Evolutionary conservation across 1,140 invertebrate genomes (phyloP).

Genomic region (Zophobas atratus): DNA sequence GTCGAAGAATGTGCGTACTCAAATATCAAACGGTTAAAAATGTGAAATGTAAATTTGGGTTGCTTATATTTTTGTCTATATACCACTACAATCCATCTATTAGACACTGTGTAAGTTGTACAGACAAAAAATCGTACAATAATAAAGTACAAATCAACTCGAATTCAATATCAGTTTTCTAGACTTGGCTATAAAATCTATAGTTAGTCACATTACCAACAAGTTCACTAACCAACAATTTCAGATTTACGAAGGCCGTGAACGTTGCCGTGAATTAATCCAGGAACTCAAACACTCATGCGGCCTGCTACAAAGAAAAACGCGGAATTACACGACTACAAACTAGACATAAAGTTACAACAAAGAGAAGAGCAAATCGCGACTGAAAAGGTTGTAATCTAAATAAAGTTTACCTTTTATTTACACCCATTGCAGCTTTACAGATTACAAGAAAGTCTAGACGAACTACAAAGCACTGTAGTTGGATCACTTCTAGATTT

Average conservation of each 20-base stretch:
- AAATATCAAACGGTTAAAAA: too few relatives aligned
- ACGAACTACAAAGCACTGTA: conserved; percentile 76
- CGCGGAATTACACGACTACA: conserved; percentile 68
- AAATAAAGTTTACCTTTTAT: conserved; percentile 5
- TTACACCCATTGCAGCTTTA: conserved; percentile 14
- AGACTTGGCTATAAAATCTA: too few relatives aligned
- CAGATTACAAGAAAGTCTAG: conserved; percentile 69
- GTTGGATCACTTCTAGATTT: conserved; percentile 79
- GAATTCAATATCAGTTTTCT: too few relatives aligned
- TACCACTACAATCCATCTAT: too few relatives aligned
- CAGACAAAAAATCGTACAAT: too few relatives aligned
- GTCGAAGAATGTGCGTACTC: too few relatives aligned
- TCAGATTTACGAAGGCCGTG: conserved; percentile 80
- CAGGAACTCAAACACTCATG: conserved; percentile 78
- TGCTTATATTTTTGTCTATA: too few relatives aligned
- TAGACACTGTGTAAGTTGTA: too few relatives aligned
- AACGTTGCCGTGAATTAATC: conserved; percentile 78
- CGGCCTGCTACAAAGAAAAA: conserved; percentile 72
- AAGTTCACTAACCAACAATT: neutral
- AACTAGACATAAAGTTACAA: conserved; percentile 67
- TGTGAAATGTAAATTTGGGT: too few relatives aligned
- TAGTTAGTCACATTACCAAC: too few relatives aligned
- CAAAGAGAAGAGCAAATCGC: conserved; percentile 64
- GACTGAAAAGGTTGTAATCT: conserved; percentile 41
- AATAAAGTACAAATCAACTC: too few relatives aligned